Percentiles rank a stretch among this genome's conserved stretches.
Evolutionary conservation across 2,888 invertebrate genomes (phyloP).

Genomic region (Apamea anceps): DNA sequence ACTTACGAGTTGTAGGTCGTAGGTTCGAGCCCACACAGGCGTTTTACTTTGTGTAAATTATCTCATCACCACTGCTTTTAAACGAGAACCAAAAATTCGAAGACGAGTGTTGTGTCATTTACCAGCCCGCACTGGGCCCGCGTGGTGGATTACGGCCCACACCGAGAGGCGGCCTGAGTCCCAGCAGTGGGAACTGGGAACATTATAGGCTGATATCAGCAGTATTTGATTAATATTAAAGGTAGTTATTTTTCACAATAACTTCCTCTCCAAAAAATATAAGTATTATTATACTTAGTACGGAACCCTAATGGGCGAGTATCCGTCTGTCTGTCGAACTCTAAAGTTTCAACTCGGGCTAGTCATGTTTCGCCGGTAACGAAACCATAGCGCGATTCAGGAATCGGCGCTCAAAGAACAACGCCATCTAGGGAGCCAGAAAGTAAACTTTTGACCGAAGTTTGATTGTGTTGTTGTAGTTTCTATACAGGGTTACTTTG

Average conservation of each 20-base stretch:
- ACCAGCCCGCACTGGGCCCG: too few relatives aligned
- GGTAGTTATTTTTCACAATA: not conserved
- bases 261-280: not conserved
- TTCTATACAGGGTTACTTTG: not conserved
- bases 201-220: not conserved
- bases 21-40: too few relatives aligned
- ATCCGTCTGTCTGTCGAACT: not conserved
- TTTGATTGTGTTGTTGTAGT: not conserved
- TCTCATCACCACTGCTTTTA: too few relatives aligned
- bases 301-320: not conserved
- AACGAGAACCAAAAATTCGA: too few relatives aligned
- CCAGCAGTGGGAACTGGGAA: too few relatives aligned
- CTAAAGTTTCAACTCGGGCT: accelerated
- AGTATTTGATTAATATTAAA: not conserved
- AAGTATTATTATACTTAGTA: not conserved
- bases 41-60: too few relatives aligned
- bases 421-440: constrained; percentile 8
- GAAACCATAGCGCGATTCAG: constrained; percentile 33
- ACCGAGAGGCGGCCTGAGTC: too few relatives aligned
- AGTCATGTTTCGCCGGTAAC: constrained; percentile 12
- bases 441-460: not conserved
- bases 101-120: too few relatives aligned
- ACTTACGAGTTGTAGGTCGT: too few relatives aligned
- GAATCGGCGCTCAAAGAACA: constrained; percentile 14
- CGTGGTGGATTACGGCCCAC: too few relatives aligned